Percentiles rank a stretch among this genome's conserved stretches.
Conservation (phyloP, 2,888 invertebrate species). For the Andrena fulva region DNA sequence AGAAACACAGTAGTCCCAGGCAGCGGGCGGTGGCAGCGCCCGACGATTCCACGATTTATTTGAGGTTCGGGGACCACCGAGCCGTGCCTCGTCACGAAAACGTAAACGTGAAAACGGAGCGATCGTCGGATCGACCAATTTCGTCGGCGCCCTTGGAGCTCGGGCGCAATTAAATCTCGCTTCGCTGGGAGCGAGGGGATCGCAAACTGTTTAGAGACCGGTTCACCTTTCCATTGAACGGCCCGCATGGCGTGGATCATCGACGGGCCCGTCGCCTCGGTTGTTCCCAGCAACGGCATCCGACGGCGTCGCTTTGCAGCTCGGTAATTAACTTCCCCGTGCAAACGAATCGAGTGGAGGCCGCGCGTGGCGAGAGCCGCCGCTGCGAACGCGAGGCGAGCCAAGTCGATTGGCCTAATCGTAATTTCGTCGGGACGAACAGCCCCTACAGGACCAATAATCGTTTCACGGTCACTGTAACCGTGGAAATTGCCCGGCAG, state of each 20-base stretch:
- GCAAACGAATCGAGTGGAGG: constrained; percentile 58
- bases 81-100: no score
- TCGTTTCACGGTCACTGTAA: constrained; percentile 73
- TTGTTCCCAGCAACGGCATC: constrained; percentile 12
- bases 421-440: constrained; percentile 70
- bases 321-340: constrained; percentile 62
- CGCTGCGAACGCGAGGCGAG: constrained; percentile 47
- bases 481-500: constrained; percentile 68
- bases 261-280: not conserved
- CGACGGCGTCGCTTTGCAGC: constrained; percentile 32
- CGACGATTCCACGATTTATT: no score
- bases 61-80: no score
- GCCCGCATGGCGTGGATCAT: not conserved
- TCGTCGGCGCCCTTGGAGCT: not conserved
- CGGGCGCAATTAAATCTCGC: not conserved
- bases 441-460: constrained; percentile 70
- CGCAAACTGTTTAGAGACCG: constrained; percentile 21
- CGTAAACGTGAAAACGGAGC: no score
- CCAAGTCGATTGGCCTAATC: constrained; percentile 70
- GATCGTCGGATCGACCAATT: no score
- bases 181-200: not conserved
- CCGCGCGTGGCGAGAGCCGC: constrained; percentile 23
- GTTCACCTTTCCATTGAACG: constrained; percentile 9
- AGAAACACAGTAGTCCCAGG: no score
- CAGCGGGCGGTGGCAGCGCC: no score